These are phyloP conservation scores for Ageneiosus marmoratus DNA, from an alignment of 2,113 vertebrate species.

Conservation along the genomic window DNA sequence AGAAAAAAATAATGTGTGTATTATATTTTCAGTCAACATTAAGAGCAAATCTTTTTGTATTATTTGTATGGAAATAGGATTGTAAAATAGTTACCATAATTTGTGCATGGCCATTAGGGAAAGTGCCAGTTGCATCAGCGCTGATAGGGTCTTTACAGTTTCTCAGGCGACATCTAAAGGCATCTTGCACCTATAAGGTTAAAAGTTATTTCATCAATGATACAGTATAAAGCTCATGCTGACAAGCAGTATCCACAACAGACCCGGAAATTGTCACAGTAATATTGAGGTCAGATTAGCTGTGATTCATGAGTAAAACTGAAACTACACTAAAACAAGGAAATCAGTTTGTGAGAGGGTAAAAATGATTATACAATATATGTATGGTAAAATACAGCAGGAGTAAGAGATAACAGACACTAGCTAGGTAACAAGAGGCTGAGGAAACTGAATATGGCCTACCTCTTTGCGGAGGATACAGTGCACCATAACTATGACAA, in stretches of 20 bases:
- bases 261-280: neutral
- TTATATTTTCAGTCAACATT: neutral
- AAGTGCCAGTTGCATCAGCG: constrained; percentile 93
- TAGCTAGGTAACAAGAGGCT: neutral
- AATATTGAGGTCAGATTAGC: neutral
- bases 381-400: neutral
- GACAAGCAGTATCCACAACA: neutral
- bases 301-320: neutral
- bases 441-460: neutral
- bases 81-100: constrained; percentile 86
- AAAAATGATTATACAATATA: neutral
- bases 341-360: neutral
- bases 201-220: neutral
- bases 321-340: neutral
- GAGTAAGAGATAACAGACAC: neutral
- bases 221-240: neutral
- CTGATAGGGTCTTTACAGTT: constrained; percentile 98
- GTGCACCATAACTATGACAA: constrained; percentile 99
- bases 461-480: constrained; percentile 97
- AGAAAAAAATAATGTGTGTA: neutral
- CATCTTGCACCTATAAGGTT: constrained; percentile 87
- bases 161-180: constrained; percentile 95
- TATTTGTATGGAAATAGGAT: neutral
- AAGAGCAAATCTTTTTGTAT: neutral
- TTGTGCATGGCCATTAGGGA: constrained; percentile 98